phyloP scores from a whole-genome alignment of 2,888 invertebrate genomes.

The Zootermopsis nevadensis region DNA sequence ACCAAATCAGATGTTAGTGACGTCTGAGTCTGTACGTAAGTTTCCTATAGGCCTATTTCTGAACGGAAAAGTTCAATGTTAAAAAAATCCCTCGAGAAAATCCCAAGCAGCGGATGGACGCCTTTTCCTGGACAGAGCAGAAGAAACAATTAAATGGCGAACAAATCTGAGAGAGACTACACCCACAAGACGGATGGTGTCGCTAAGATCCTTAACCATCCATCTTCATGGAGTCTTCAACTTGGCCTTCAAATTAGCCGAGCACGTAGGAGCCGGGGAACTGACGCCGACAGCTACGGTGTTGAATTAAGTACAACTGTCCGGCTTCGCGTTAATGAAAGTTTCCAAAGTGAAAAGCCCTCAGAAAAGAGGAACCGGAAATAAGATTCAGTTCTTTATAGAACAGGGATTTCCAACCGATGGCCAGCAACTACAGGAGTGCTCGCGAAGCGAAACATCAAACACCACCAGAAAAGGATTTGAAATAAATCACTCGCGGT shows the following conservation, averaged over 20 bases:
- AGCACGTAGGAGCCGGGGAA: background rate
- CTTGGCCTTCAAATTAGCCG: background rate
- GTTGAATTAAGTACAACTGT: conserved; percentile 1
- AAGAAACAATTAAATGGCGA: conserved; percentile 10
- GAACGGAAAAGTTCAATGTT: background rate
- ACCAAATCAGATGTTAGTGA: background rate
- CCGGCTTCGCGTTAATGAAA: background rate
- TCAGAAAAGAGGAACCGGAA: background rate
- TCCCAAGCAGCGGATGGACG: conserved; percentile 1
- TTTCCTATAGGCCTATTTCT: background rate
- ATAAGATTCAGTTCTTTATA: background rate
- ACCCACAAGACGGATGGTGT: conserved; percentile 4
- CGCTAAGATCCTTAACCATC: conserved; percentile 5
- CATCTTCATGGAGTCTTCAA: background rate
- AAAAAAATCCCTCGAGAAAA: background rate
- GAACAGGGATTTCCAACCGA: background rate
- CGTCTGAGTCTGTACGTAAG: background rate
- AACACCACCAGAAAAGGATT: no score
- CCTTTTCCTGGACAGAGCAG: background rate
- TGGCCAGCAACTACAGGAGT: background rate
- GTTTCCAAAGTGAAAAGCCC: background rate
- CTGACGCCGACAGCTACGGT: background rate
- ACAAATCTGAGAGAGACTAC: background rate
- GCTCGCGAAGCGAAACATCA: no score
- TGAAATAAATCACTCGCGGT: no score